phyloP scores from a whole-genome alignment of 2,888 invertebrate species.

The Chrysolina americana region DNA sequence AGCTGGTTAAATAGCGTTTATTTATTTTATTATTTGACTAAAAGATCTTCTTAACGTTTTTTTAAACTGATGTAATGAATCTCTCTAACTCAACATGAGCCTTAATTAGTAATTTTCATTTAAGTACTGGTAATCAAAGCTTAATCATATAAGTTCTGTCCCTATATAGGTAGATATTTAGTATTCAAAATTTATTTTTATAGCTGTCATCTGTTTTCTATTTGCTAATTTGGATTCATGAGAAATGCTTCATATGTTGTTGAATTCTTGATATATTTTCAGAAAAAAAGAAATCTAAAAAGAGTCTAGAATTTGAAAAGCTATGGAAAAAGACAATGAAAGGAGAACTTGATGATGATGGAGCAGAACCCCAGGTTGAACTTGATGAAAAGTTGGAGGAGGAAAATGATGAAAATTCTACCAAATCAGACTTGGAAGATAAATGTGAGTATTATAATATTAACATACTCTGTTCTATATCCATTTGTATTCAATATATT shows the following conservation, averaged over 20 bases:
- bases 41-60: background rate
- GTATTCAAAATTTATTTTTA: no score
- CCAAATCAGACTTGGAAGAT: background rate
- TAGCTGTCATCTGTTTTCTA: background rate
- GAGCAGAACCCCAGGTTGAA: slow-evolving; percentile 51
- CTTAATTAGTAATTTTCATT: no score
- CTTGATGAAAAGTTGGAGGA: slow-evolving; percentile 50
- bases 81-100: no score
- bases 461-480: no score
- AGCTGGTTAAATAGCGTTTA: no score
- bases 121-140: no score
- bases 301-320: slow-evolving; percentile 27
- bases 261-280: slow-evolving; percentile 32
- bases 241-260: background rate
- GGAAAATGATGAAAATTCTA: slow-evolving; percentile 38
- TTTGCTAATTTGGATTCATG: background rate
- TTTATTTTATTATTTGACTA: background rate
- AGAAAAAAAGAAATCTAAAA: slow-evolving; percentile 61
- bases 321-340: slow-evolving; percentile 39
- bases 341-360: slow-evolving; percentile 14
- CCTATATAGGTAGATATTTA: no score
- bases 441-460: background rate
- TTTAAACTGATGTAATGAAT: background rate
- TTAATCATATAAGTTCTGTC: no score
- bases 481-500: no score